These are phyloP conservation scores for Synaphobranchus kaupii DNA, from an alignment of 2,797 vertebrate species.

Conservation along the genomic window DNA sequence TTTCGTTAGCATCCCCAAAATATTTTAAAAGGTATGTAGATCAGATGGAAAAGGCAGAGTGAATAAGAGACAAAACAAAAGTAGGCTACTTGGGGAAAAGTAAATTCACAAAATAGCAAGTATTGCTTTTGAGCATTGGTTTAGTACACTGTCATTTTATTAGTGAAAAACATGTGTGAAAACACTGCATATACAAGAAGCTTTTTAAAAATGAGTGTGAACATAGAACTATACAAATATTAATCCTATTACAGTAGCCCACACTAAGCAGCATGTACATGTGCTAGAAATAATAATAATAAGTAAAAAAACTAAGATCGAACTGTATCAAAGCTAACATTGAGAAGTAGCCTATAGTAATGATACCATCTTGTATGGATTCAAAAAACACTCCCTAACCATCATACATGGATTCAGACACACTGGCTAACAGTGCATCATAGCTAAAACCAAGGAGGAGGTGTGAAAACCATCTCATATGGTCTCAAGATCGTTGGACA, in stretches of 20 bases:
- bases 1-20: background rate
- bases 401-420: background rate
- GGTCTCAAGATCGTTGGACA: background rate
- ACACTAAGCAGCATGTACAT: background rate
- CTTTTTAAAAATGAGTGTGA: background rate
- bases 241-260: background rate
- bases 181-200: background rate
- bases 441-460: background rate
- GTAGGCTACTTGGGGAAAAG: background rate
- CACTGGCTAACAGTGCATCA: background rate
- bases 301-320: background rate
- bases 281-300: background rate
- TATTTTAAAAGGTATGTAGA: background rate
- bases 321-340: background rate
- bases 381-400: background rate
- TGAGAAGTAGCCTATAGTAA: background rate
- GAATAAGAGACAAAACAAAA: background rate
- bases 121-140: background rate
- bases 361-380: background rate
- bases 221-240: conserved; percentile 6
- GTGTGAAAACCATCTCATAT: background rate
- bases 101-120: background rate
- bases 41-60: background rate
- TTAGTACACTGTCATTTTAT: conserved; percentile 11
- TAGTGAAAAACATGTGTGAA: background rate